A percentile compares a stretch with the other conserved stretches of the same genome.
Conservation (phyloP, 2,113 vertebrate species). For the Nycticryphes semicollaris region DNA sequence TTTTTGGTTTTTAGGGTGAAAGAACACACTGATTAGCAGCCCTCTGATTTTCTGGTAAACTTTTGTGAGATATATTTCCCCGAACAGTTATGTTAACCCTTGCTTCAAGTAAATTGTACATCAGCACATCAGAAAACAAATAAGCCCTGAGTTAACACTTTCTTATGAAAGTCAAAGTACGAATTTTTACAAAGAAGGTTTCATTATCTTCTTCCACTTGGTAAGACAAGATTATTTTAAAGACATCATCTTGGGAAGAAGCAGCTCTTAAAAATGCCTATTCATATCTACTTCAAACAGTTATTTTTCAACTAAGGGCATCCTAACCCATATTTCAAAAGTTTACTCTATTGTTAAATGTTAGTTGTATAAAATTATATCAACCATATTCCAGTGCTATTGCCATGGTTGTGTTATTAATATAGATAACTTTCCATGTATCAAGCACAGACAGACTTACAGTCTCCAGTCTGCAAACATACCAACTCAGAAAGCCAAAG, state of each 20-base stretch:
- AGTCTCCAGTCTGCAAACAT: not conserved
- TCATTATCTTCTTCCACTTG: not conserved
- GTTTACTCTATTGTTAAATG: not conserved
- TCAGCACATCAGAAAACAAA: not conserved
- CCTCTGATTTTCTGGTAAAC: not conserved
- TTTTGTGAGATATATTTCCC: not conserved
- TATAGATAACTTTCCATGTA: not conserved
- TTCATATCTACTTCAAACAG: not conserved
- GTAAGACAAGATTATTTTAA: not conserved
- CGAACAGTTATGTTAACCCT: not conserved
- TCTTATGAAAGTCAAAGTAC: not conserved
- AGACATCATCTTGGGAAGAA: not conserved
- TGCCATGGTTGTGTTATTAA: not conserved
- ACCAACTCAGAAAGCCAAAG: not conserved
- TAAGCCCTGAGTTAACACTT: not conserved
- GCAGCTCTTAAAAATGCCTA: not conserved
- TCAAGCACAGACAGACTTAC: not conserved
- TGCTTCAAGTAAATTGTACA: not conserved
- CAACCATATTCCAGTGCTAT: not conserved
- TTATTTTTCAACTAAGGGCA: not conserved
- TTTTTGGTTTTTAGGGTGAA: not conserved
- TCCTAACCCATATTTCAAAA: not conserved
- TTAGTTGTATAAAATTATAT: not conserved
- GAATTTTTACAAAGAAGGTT: not conserved
- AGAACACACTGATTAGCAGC: not conserved